A percentile compares a stretch with the other conserved stretches of the same genome.
These are phyloP conservation scores for Pseudorhombus dupliciocellatus DNA, from an alignment of 2,113 vertebrate genomes.

Conservation along the genomic window DNA sequence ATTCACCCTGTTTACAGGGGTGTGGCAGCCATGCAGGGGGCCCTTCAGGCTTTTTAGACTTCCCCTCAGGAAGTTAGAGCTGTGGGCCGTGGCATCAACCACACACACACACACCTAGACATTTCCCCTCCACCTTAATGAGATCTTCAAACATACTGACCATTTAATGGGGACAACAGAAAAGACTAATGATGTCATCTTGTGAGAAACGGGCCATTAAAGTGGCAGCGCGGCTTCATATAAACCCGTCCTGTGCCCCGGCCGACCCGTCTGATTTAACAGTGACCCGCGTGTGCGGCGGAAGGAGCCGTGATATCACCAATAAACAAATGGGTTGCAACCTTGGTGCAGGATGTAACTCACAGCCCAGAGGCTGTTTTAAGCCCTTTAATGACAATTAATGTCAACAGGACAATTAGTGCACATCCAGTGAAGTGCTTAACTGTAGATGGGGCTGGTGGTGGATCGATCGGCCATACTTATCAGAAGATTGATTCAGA, in stretches of 20 bases:
- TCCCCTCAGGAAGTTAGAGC: conserved; percentile 70
- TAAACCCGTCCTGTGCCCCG: conserved; percentile 27
- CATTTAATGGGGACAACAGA: conserved; percentile 52
- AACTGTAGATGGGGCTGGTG: conserved; percentile 64
- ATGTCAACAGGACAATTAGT: conserved; percentile 83
- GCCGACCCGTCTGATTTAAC: conserved; percentile 56
- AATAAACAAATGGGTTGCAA: conserved; percentile 77
- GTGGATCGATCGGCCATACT: conserved; percentile 77
- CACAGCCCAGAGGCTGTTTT: conserved; percentile 61
- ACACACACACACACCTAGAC: conserved; percentile 17
- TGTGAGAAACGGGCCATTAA: conserved; percentile 25
- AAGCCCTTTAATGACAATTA: conserved; percentile 83
- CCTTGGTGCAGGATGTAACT: conserved; percentile 58
- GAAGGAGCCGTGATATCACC: conserved; percentile 62
- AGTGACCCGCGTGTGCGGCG: conserved; percentile 26
- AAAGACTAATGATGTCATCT: conserved; percentile 64
- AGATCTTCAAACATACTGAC: conserved; percentile 28
- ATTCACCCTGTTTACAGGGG: conserved; percentile 69
- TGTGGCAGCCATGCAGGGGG: conserved; percentile 49
- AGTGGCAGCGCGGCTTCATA: conserved; percentile 10
- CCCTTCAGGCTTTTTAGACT: conserved; percentile 26
- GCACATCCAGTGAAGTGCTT: conserved; percentile 74
- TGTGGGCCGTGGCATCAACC: conserved; percentile 27
- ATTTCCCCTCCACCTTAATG: conserved; percentile 28
- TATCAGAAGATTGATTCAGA: conserved; percentile 80